Evolutionary conservation across 2,888 invertebrate genomes (phyloP).

Genomic region (Ophioninae sp.): DNA sequence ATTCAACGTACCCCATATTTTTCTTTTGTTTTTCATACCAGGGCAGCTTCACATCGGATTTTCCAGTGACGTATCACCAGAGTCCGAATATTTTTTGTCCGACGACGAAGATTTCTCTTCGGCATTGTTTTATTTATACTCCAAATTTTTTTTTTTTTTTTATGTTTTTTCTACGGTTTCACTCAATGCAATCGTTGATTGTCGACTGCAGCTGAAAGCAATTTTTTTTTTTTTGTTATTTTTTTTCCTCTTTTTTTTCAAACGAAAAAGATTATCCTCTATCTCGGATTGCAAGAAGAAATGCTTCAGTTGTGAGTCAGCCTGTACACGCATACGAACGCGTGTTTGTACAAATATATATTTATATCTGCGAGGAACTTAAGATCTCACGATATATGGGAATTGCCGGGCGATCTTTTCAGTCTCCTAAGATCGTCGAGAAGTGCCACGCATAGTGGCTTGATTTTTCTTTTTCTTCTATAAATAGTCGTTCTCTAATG

Average conservation of each 20-base stretch:
- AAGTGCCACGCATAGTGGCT: constrained; percentile 3
- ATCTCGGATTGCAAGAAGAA: not conserved
- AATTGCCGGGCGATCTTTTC: constrained; percentile 49
- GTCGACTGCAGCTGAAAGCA: not conserved
- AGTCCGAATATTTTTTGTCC: not conserved
- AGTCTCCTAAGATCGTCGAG: constrained; percentile 22
- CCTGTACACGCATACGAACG: not conserved
- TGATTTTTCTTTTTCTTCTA: constrained; percentile 68
- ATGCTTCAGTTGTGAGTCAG: not conserved
- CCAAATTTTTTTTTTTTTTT: not conserved
- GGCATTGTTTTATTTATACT: not conserved
- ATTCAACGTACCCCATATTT: not conserved
- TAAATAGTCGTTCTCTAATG: constrained; percentile 70
- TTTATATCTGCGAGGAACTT: not conserved
- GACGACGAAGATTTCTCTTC: not conserved
- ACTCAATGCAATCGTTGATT: not conserved
- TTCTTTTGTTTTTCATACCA: not conserved
- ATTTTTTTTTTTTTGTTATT: not conserved
- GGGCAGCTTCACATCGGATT: not conserved
- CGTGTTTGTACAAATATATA: not conserved
- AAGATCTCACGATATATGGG: constrained; percentile 40
- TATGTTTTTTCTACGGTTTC: not conserved
- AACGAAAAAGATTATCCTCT: not conserved
- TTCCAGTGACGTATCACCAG: not conserved
- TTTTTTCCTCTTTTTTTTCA: not conserved